Conservation (phyloP, 2,888 invertebrate genomes). For the Hypomecis atomaria region DNA sequence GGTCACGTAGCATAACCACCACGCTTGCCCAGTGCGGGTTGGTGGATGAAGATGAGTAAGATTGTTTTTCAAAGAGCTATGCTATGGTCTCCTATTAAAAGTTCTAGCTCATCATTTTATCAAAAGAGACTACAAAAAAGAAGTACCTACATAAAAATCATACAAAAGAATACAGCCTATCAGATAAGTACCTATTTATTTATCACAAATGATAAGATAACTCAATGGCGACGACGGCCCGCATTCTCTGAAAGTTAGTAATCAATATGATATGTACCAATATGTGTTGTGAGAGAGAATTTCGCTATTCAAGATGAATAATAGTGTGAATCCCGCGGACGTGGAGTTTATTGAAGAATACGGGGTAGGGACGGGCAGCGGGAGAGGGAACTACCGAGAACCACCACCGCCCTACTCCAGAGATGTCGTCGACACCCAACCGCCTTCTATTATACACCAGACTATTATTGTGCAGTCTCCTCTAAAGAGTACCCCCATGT, state of each 20-base stretch:
- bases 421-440: slow-evolving; percentile 45
- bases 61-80: too few species aligned
- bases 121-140: too few species aligned
- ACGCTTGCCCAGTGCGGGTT: too few species aligned
- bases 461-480: slow-evolving; percentile 63
- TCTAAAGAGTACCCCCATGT: slow-evolving; percentile 60
- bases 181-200: slow-evolving; percentile 42
- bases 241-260: slow-evolving; percentile 45
- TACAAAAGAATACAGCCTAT: slow-evolving; percentile 36
- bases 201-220: slow-evolving; percentile 64
- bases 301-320: slow-evolving; percentile 50
- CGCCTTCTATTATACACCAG: slow-evolving; percentile 55
- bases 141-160: too few species aligned
- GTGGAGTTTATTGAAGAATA: slow-evolving; percentile 40
- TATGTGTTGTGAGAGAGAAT: slow-evolving; percentile 36
- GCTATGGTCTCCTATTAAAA: too few species aligned
- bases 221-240: slow-evolving; percentile 45
- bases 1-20: too few species aligned
- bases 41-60: too few species aligned
- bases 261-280: slow-evolving; percentile 51
- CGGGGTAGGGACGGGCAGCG: slow-evolving; percentile 44
- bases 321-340: slow-evolving; percentile 48
- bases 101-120: too few species aligned
- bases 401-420: slow-evolving; percentile 71
- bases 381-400: slow-evolving; percentile 48